Base-by-base conservation (phyloP, 2,113 vertebrate species). In the Ageneiosus marmoratus region DNA sequence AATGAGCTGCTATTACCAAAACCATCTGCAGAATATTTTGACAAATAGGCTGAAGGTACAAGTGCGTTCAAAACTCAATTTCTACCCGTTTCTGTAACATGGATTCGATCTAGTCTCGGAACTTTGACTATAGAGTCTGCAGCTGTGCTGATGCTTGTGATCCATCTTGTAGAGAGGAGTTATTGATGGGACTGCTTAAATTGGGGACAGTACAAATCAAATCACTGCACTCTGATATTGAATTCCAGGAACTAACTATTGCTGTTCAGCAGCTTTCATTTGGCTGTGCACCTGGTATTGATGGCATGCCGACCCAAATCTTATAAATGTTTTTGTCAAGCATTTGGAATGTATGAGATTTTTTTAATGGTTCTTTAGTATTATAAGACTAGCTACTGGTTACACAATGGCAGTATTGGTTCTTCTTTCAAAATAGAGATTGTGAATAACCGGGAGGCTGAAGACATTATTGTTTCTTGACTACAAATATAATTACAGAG, bases 241-340 rank as follows among this genome's bases (percentile, higher is more conserved):
- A 82, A 82, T 82, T 75, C 80, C 70, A 72, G 80, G 70, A 82
- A 75, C 80, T 75, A 82, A 82, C 80, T 82, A 82, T 62, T 82
- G 70, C 70, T 82, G 80, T 82, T 82, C 80, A 75, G 70, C 53
- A 62, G 80, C 80, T 82, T 82, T 82, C 44, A 75, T 82, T 48
- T 82, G 80, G 80, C 70, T 82, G 55, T 75, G 44, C 80, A 82
- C 56, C 80, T 75, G 55, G 55, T 75, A 75, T 82, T 51, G 70
- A 62, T 82, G 80, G 44, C 27, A 60, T 75, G 22, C 44, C 41
- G 55, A 60, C 27, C n/a, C 69, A 82, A n/a, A 60, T 74, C 72
- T 34, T 82, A 82, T 74, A 62, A 82, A 74, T 82, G 56, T 51
- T 82, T 82, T 74, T 44, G 22, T 53, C 55, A 48, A 82, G 55